A percentile compares a stretch with the other conserved stretches of the same genome.
These are phyloP conservation scores for Cecidostiba fungosa DNA, from an alignment of 2,888 invertebrate genomes.

Conservation along the genomic window DNA sequence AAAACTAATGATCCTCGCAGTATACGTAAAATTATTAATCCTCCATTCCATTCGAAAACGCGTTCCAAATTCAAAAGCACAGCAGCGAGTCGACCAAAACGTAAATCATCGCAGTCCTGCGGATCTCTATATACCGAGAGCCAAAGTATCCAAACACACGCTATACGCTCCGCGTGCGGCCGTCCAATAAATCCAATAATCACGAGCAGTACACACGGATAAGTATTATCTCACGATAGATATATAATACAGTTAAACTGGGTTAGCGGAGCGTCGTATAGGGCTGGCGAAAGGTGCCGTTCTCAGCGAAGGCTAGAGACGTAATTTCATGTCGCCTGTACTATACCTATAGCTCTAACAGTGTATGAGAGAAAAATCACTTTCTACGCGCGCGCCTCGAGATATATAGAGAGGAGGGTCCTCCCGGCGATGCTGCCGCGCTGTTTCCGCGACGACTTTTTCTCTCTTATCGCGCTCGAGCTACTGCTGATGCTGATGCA, in stretches of 20 bases:
- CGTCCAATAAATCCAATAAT: conserved; percentile 54
- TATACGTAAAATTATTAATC: neutral
- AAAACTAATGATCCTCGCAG: neutral
- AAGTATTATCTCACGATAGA: conserved; percentile 52
- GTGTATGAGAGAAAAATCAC: conserved; percentile 26
- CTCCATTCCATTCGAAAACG: neutral
- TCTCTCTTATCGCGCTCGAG: neutral
- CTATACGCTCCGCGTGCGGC: neutral
- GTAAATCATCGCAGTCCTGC: neutral
- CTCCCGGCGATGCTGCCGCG: neutral
- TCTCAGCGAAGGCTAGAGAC: conserved; percentile 54
- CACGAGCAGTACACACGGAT: conserved; percentile 38
- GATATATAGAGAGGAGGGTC: neutral
- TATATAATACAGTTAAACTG: conserved; percentile 31
- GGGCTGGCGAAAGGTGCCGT: conserved; percentile 63
- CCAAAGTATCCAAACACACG: neutral
- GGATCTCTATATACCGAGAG: neutral
- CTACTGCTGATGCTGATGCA: neutral
- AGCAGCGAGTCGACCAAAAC: neutral
- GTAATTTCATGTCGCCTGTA: conserved; percentile 40
- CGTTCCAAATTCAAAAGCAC: neutral
- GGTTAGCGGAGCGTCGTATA: conserved; percentile 55
- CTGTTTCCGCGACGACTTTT: conserved; percentile 6
- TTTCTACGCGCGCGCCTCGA: conserved; percentile 36
- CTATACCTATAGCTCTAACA: neutral